phyloP scores from a whole-genome alignment of 2,888 invertebrate species.

The Synanthedon formicaeformis region DNA sequence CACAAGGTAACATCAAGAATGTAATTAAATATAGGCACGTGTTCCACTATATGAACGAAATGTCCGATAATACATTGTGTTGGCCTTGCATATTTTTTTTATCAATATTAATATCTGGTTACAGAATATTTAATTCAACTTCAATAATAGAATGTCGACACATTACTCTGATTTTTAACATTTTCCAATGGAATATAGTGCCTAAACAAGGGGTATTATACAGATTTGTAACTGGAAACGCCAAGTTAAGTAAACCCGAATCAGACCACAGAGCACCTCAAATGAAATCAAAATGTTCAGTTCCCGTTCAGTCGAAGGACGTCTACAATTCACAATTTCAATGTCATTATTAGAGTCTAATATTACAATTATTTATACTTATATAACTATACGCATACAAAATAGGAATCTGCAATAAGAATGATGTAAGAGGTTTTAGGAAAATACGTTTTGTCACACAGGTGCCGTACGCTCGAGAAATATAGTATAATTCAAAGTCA shows the following conservation, averaged over 20 bases:
- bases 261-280: neutral
- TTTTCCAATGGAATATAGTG: too few relatives aligned
- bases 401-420: conserved; percentile 67
- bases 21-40: conserved; percentile 4
- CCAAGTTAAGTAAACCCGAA: neutral
- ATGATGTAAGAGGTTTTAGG: conserved; percentile 11
- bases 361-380: conserved; percentile 33
- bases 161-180: too few relatives aligned
- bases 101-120: too few relatives aligned
- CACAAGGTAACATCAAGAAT: conserved; percentile 28
- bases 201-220: too few relatives aligned
- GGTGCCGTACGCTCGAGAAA: too few relatives aligned
- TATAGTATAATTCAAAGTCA: too few relatives aligned
- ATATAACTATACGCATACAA: conserved; percentile 45
- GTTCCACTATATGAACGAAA: too few relatives aligned
- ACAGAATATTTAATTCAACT: too few relatives aligned
- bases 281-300: neutral
- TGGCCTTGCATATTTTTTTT: too few relatives aligned
- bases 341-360: neutral
- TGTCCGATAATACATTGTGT: too few relatives aligned
- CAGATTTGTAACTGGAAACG: neutral
- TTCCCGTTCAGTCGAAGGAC: conserved; percentile 8
- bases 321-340: conserved; percentile 28
- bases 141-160: too few relatives aligned
- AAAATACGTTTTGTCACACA: conserved; percentile 1